Evolutionary conservation across 2,888 invertebrate genomes (phyloP).

Genomic region (Drosophila nigritarsus): DNA sequence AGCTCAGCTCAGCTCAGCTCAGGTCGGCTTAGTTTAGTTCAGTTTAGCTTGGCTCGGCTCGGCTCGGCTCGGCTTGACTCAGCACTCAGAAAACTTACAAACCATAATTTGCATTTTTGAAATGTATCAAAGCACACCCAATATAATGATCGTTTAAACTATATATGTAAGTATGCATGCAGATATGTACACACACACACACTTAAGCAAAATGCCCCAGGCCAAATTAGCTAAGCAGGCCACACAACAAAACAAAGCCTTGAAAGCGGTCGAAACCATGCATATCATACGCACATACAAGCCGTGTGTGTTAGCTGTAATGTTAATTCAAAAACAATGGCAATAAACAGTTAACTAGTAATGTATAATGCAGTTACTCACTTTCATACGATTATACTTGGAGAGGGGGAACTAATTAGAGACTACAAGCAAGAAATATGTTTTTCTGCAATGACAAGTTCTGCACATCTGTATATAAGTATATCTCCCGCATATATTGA

Average conservation of each 20-base stretch:
- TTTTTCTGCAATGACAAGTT: not conserved
- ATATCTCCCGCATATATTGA: too few species aligned
- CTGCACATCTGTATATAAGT: not conserved
- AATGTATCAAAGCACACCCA: conserved; percentile 13
- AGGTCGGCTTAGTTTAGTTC: not conserved
- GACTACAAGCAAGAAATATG: not conserved
- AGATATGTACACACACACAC: not conserved
- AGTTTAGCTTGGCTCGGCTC: not conserved
- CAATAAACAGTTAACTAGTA: not conserved
- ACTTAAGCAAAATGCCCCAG: conserved; percentile 1
- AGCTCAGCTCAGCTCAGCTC: not conserved
- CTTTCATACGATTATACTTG: not conserved
- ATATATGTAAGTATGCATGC: not conserved
- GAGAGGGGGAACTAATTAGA: not conserved
- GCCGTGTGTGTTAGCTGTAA: not conserved
- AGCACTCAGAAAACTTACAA: conserved; percentile 7
- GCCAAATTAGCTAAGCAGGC: conserved; percentile 16
- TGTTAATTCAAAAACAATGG: not conserved
- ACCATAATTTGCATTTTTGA: conserved; percentile 15
- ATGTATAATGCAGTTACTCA: not conserved
- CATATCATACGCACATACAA: not conserved
- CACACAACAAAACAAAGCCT: conserved; percentile 21
- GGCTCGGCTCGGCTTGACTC: conserved; percentile 1
- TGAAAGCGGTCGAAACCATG: conserved; percentile 18
- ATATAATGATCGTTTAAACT: conserved; percentile 11